Conservation (phyloP, 1,140 invertebrate species). For the Bombus haemorrhoidalis region DNA sequence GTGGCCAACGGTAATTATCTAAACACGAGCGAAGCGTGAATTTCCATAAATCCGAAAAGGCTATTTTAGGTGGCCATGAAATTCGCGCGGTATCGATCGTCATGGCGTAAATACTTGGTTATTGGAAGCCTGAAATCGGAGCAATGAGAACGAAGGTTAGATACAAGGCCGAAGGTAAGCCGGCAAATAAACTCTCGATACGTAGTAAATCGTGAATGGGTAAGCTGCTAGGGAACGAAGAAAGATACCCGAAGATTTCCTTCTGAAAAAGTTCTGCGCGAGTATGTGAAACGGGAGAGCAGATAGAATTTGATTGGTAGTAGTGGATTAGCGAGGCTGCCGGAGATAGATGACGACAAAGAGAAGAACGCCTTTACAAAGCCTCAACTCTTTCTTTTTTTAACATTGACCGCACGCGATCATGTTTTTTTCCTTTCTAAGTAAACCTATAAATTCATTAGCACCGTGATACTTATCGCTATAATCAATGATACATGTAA, state of each 20-base stretch:
- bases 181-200: conserved; percentile 28
- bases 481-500: too few species aligned
- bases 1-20: not conserved
- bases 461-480: too few species aligned
- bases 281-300: too few species aligned
- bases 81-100: conserved; percentile 47
- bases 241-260: not conserved
- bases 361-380: not conserved
- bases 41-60: conserved; percentile 44
- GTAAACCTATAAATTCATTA: not conserved
- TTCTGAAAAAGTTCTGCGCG: too few species aligned
- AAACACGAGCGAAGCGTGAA: not conserved
- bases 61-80: conserved; percentile 37
- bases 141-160: conserved; percentile 10
- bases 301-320: too few species aligned
- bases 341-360: not conserved
- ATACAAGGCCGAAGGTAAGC: conserved; percentile 20
- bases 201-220: conserved; percentile 26
- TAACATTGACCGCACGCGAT: too few species aligned
- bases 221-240: not conserved
- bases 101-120: conserved; percentile 41
- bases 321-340: too few species aligned
- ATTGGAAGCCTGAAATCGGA: conserved; percentile 31
- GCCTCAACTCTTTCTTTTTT: not conserved
- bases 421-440: not conserved